Evolutionary conservation across 2,113 vertebrate species (phyloP).

Genomic region (Myrmecobius fasciatus): DNA sequence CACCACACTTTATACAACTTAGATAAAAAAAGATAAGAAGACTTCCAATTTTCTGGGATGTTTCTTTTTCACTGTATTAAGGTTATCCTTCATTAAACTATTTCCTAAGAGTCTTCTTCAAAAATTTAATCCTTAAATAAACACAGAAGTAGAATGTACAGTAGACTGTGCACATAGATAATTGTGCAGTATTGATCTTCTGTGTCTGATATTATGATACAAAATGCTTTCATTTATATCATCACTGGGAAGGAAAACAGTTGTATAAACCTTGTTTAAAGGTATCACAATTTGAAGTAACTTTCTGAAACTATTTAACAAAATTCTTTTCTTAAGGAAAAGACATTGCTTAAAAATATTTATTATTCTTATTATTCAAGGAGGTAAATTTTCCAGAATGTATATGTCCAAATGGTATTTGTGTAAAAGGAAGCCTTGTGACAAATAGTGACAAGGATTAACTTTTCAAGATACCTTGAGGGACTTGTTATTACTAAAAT

Average conservation of each 20-base stretch:
- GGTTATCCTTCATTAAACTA: too few relatives aligned
- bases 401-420: too few relatives aligned
- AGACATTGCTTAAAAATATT: not conserved
- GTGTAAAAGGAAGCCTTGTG: too few relatives aligned
- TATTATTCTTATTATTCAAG: not conserved
- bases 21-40: not conserved
- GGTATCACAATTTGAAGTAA: not conserved
- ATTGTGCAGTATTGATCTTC: not conserved
- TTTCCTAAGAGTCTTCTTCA: too few relatives aligned
- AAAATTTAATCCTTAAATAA: not conserved
- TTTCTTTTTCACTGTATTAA: too few relatives aligned
- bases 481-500: not conserved
- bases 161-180: not conserved
- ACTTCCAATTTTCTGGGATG: not conserved
- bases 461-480: not conserved
- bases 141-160: not conserved
- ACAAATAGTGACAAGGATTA: not conserved
- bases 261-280: not conserved
- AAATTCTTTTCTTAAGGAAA: not conserved
- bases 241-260: not conserved
- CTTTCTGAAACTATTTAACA: not conserved
- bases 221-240: not conserved
- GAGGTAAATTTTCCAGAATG: too few relatives aligned
- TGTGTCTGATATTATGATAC: not conserved
- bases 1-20: not conserved